phyloP scores from a whole-genome alignment of 1,140 invertebrate species.

The Berghia stephanieae region DNA sequence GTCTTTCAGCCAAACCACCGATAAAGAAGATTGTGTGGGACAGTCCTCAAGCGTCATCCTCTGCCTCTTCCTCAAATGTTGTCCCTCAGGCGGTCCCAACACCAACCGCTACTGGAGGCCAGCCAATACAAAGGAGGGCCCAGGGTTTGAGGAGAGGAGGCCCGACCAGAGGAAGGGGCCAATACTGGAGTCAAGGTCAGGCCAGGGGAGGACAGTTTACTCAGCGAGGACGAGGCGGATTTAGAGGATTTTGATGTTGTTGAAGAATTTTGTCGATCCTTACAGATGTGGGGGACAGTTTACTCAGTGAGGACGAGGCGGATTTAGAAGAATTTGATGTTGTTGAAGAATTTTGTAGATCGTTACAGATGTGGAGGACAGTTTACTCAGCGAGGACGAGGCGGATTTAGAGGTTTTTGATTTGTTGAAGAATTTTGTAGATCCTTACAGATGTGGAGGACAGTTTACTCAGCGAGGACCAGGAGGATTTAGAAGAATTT shows the following conservation, averaged over 20 bases:
- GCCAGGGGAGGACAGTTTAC: conserved; percentile 1
- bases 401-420: not conserved
- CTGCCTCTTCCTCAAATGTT: too few relatives aligned
- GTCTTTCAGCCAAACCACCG: conserved; percentile 24
- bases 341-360: too few relatives aligned
- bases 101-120: not conserved
- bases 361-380: conserved; percentile 5
- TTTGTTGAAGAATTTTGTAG: too few relatives aligned
- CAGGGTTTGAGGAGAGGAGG: conserved; percentile 25
- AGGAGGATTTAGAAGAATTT: too few relatives aligned
- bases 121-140: conserved; percentile 4
- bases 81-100: too few relatives aligned
- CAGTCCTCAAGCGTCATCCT: not conserved
- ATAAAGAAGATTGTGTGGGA: conserved; percentile 34
- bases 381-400: not conserved
- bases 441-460: too few relatives aligned
- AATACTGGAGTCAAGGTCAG: conserved; percentile 16
- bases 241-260: not conserved
- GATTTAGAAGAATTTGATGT: not conserved
- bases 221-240: not conserved
- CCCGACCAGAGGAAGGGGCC: conserved; percentile 3
- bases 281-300: conserved; percentile 11
- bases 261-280: too few relatives aligned
- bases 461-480: not conserved
- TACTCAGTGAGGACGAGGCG: not conserved